A percentile compares a stretch with the other conserved stretches of the same genome.
These are phyloP conservation scores for Eulemur mongoz DNA, from an alignment of 2,797 vertebrate genomes.

Conservation along the genomic window DNA sequence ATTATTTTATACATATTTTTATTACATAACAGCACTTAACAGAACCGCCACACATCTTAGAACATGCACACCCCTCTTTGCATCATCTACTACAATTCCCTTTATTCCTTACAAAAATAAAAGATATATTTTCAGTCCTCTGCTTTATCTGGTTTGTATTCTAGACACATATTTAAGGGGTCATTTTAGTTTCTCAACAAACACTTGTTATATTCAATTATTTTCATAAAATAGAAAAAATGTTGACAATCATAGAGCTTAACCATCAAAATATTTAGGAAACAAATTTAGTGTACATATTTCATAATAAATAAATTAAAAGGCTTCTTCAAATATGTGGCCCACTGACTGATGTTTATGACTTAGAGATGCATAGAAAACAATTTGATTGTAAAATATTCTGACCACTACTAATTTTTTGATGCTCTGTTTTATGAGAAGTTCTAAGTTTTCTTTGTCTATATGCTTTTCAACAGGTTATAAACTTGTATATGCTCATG, in stretches of 20 bases:
- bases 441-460: conserved; percentile 77
- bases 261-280: background rate
- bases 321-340: conserved; percentile 54
- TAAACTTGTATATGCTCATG: conserved; percentile 26
- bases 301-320: conserved; percentile 71
- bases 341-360: conserved; percentile 57
- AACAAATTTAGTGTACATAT: background rate
- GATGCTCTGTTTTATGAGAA: conserved; percentile 74
- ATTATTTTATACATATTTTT: background rate
- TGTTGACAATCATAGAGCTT: background rate
- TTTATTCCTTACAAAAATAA: conserved; percentile 38
- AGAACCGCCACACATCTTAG: background rate
- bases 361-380: conserved; percentile 66
- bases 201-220: background rate
- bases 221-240: conserved; percentile 23
- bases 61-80: background rate
- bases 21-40: background rate
- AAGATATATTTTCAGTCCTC: background rate
- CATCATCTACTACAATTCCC: background rate
- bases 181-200: background rate
- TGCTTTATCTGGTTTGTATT: background rate
- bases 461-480: conserved; percentile 79
- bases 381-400: conserved; percentile 75
- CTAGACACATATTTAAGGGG: background rate
- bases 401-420: conserved; percentile 71